A percentile compares a stretch with the other conserved stretches of the same genome.
Conservation (phyloP, 2,113 vertebrate species). For the Neomonachus schauinslandi region DNA sequence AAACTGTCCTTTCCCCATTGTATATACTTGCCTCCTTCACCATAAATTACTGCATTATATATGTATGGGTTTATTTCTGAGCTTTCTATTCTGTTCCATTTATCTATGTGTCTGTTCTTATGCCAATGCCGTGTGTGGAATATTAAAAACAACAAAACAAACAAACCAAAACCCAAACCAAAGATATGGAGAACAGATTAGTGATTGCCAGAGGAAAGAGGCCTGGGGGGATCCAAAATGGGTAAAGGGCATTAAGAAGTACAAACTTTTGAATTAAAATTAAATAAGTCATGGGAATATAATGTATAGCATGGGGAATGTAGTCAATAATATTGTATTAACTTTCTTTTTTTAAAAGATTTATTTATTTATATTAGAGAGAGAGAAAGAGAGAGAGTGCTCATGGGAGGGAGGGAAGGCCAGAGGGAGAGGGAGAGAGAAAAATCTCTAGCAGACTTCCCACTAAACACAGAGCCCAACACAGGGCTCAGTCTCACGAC, state of each 20-base stretch:
- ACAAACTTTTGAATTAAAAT: background rate
- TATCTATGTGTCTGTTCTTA: background rate
- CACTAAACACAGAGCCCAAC: background rate
- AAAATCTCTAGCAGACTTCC: background rate
- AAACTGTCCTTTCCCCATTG: background rate
- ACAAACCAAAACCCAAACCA: background rate
- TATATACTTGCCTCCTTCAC: background rate
- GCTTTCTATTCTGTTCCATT: background rate
- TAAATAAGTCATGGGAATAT: background rate
- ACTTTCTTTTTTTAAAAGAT: background rate
- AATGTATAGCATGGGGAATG: background rate
- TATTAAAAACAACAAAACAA: background rate
- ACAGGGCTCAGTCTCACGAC: background rate
- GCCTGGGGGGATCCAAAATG: background rate
- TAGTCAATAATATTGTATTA: background rate
- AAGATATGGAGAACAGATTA: background rate
- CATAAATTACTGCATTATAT: background rate
- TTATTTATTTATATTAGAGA: background rate
- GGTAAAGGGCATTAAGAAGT: background rate
- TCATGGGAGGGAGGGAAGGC: background rate
- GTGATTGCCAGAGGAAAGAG: background rate
- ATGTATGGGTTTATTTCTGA: background rate
- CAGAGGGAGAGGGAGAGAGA: background rate
- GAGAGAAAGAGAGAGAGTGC: background rate
- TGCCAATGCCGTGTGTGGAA: background rate